These are phyloP conservation scores for Drosophila nr. perissopoda DNA, from an alignment of 2,888 invertebrate species.

Conservation along the genomic window DNA sequence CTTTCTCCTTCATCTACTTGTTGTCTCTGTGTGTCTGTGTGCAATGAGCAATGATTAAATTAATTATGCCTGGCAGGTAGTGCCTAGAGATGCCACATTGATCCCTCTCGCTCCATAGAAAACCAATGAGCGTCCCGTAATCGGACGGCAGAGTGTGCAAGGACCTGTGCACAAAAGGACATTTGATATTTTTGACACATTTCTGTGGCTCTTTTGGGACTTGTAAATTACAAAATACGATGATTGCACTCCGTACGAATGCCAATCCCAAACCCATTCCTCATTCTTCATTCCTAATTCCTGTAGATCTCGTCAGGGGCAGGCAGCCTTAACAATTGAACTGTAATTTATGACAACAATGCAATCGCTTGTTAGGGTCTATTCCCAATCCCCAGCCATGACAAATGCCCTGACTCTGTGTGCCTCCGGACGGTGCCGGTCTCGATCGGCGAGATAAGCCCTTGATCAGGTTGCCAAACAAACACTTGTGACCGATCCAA, in stretches of 20 bases:
- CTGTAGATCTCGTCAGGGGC: background rate
- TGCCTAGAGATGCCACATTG: constrained; percentile 25
- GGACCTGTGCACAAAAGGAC: constrained; percentile 64
- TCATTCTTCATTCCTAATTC: constrained; percentile 15
- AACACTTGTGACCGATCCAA: constrained; percentile 56
- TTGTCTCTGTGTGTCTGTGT: constrained; percentile 36
- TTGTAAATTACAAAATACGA: constrained; percentile 68
- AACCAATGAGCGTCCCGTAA: constrained; percentile 63
- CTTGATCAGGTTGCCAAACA: constrained; percentile 76
- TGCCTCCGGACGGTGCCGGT: constrained; percentile 20
- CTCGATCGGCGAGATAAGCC: constrained; percentile 77
- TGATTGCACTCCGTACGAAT: constrained; percentile 40
- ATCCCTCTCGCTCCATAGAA: constrained; percentile 47
- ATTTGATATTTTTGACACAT: constrained; percentile 80
- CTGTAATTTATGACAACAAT: constrained; percentile 81
- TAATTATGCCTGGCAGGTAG: constrained; percentile 78
- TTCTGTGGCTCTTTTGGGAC: constrained; percentile 43
- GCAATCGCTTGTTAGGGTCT: constrained; percentile 31
- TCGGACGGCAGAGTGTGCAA: constrained; percentile 32
- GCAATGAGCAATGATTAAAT: constrained; percentile 79
- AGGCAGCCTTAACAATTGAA: constrained; percentile 65
- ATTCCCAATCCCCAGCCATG: constrained; percentile 57
- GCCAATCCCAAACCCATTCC: constrained; percentile 25
- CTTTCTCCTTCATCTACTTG: background rate
- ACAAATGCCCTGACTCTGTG: constrained; percentile 64